These are phyloP conservation scores for Gallinago undulata DNA, from an alignment of 2,113 vertebrate species.

Conservation along the genomic window DNA sequence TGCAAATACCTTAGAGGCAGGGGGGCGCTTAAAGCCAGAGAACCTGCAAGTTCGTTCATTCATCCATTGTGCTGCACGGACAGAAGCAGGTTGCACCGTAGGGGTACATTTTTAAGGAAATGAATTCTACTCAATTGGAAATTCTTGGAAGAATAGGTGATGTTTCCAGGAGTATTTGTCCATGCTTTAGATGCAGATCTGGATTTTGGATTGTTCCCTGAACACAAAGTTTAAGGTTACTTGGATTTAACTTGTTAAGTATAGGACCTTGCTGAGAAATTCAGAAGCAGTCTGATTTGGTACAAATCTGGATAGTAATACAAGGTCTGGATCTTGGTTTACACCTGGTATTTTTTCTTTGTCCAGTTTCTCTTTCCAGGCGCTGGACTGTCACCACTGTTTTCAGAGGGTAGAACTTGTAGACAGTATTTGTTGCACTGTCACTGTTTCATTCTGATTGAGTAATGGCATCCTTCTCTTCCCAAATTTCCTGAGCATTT, in stretches of 20 bases:
- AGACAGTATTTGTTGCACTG: neutral
- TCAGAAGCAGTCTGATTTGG: neutral
- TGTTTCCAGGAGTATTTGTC: neutral
- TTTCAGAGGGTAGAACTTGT: neutral
- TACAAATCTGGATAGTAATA: neutral
- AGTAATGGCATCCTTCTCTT: neutral
- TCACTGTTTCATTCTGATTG: neutral
- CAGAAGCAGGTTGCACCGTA: neutral
- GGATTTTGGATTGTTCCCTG: neutral
- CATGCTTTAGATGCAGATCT: neutral
- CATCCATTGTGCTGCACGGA: neutral
- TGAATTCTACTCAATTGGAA: neutral
- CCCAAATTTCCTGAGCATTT: neutral
- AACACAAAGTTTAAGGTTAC: neutral
- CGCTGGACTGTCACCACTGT: neutral
- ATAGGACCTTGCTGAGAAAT: neutral
- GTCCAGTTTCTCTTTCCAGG: neutral
- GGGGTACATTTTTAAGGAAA: neutral
- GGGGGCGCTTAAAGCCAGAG: neutral
- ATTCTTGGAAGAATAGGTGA: neutral
- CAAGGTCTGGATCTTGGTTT: neutral
- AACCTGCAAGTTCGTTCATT: neutral
- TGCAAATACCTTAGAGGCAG: neutral
- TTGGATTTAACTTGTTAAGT: neutral
- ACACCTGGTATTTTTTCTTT: neutral